Evolutionary conservation across 2,797 vertebrate genomes (phyloP), one percentile per base, ranked within the genome.

Genomic region (Oreonectes daqikongensis): DNA sequence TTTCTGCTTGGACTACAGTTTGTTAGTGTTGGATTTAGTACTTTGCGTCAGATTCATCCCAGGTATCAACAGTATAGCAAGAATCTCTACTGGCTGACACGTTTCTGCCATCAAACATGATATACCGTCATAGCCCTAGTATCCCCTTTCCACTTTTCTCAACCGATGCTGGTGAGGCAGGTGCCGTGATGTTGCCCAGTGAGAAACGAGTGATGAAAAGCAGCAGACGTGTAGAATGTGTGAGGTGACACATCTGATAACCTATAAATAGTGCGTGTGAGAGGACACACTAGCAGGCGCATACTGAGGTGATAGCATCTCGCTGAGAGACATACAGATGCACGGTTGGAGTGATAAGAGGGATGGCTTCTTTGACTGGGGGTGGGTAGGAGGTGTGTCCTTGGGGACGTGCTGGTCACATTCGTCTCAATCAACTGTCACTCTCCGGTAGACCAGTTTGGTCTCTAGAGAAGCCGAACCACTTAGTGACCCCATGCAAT

Each of bases 401-500:
- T 72, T 68, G 24, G 80, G 79, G 75, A 85, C 61, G 55, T 44
- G 61, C 28, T n/a, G 71, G 69, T 55, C 70, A 77, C 70, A 74
- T 85, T 81, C 72, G 65, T 86, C 79, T 85, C 72, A 67, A 77
- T 86, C 79, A 76, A 52, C 75, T 69, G 74, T 72, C 66, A 75
- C 63, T 61, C 52, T 80, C 59, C 26, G 52, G 63, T 30, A 40
- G 50, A 59, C 32, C 67, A 30, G 64, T 53, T 60, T 59, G 46
- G 59, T 68, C 20, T 84, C 53, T 57, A n/a, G 70, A 72, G 65
- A 65, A 26, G 59, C 60, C 3, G 14, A 79, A 74, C 35, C 40
- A 59, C 44, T 57, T 32, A 81, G 35, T 50, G 69, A 78, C 69
- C 69, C 65, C 26, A 12, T 66, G 26, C 61, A 20, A 48, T 6